Conservation (phyloP, 2,797 vertebrate species). For the Cacajao melanocephalus region DNA sequence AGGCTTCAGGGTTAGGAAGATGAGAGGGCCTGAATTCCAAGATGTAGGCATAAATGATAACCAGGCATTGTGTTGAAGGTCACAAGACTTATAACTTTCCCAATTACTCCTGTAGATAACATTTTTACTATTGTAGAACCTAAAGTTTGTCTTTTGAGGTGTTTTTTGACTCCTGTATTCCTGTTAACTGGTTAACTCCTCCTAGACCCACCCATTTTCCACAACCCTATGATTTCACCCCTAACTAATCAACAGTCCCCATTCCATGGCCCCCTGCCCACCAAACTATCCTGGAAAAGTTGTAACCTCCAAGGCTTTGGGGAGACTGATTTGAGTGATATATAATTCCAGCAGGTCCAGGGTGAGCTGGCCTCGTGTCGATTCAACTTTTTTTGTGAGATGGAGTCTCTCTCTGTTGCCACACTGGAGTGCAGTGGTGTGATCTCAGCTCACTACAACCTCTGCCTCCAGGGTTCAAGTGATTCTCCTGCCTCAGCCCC, state of each 20-base stretch:
- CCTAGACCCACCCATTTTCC: not conserved
- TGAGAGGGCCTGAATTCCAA: not conserved
- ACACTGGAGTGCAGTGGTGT: too few species aligned
- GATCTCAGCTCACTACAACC: too few species aligned
- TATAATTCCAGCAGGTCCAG: not conserved
- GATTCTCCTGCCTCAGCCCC: too few species aligned
- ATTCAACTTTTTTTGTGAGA: not conserved
- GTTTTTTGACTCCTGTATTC: not conserved
- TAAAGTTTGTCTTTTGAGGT: not conserved
- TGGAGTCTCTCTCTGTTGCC: too few species aligned
- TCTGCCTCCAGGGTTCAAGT: too few species aligned
- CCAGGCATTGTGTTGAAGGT: not conserved
- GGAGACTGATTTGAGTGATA: not conserved
- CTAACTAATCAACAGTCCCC: not conserved
- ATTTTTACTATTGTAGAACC: not conserved
- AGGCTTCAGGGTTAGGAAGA: not conserved
- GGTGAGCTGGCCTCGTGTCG: rapidly evolving
- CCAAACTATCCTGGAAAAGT: not conserved
- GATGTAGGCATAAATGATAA: not conserved
- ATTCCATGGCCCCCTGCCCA: not conserved
- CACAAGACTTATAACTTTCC: not conserved
- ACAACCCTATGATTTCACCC: not conserved
- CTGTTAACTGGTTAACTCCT: not conserved
- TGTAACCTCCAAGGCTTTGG: not conserved
- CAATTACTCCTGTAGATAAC: not conserved